A percentile compares a stretch with the other conserved stretches of the same genome.
phyloP scores from a whole-genome alignment of 2,113 vertebrate species.

The Stercorarius parasiticus region DNA sequence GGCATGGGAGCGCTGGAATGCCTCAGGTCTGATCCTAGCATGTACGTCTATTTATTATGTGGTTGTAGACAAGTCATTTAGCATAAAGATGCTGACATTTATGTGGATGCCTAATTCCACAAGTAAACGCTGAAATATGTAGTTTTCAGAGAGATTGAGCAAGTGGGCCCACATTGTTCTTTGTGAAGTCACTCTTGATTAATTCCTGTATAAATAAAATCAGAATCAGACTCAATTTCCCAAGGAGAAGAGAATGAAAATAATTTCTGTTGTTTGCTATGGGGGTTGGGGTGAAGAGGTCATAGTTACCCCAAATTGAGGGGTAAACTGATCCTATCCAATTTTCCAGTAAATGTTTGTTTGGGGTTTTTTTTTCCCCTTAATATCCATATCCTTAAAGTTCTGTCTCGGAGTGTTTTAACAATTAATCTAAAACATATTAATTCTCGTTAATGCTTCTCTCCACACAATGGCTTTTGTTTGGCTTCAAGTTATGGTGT shows the following conservation, averaged over 20 bases:
- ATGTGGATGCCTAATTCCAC: not conserved
- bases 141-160: not conserved
- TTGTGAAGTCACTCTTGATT: not conserved
- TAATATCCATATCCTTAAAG: not conserved
- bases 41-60: not conserved
- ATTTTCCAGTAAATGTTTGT: not conserved
- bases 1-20: not conserved
- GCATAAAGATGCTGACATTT: not conserved
- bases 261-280: not conserved
- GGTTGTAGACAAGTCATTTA: not conserved
- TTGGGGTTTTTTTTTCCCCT: not conserved
- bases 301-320: not conserved
- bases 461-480: slow-evolving; percentile 32
- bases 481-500: not conserved
- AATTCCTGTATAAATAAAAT: not conserved
- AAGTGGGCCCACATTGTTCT: not conserved
- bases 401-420: not conserved
- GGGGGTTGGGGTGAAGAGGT: not conserved
- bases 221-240: not conserved
- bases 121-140: not conserved
- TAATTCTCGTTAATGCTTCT: not conserved
- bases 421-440: not conserved
- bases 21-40: not conserved
- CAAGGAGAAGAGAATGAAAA: not conserved
- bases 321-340: not conserved